Evolutionary conservation across 2,888 invertebrate genomes (phyloP), one percentile per base, ranked within the genome.

Genomic region (Geotrupes spiniger): DNA sequence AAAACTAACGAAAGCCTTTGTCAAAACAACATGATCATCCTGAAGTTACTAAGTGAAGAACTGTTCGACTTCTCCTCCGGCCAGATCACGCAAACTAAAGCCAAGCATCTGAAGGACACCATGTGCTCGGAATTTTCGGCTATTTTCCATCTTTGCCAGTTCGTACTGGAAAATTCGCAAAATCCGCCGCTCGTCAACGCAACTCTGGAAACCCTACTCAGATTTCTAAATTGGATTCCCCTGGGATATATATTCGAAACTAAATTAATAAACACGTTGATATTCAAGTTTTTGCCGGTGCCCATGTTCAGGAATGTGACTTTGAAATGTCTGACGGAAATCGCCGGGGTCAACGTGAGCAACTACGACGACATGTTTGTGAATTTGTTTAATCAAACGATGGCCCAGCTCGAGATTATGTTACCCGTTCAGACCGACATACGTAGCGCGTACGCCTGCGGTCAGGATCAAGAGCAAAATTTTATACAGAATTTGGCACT

Each of bases 171-270:
- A 69, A 95, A 92, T 74, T 98, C 98, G 9, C 92, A 95, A 76
- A 98, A 97, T 79, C 94, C 96, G 38, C 89, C 92, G 33, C 79
- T 99, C 51, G 96, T 99, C 46, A 92, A 92, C 64, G 89, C 95
- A 2, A 99, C 98, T 0, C 79, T 99, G 57, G 95, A 98, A 71
- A 99, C 99, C 2, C 78, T 99, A 46, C 78, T 99, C 59, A 83
- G 95, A 70, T 99, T 99, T 78, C 80, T 99, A 31, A 98, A 97
- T 71, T 99, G 99, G 99, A 98, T 99, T 67, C 99, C 99, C n/a
- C 80, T 99, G 53, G 99, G 99, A 8, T 99, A 99, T 73, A 98
- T 99, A 71, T 99, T 99, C 78, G 98, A 99, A 79, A 99, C 99
- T 60, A 92, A 95, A 71, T 79, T 99, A 46, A 94, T 98, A 63